phyloP scores from a whole-genome alignment of 2,113 vertebrate genomes.

The Forbesichthys agassizii region DNA sequence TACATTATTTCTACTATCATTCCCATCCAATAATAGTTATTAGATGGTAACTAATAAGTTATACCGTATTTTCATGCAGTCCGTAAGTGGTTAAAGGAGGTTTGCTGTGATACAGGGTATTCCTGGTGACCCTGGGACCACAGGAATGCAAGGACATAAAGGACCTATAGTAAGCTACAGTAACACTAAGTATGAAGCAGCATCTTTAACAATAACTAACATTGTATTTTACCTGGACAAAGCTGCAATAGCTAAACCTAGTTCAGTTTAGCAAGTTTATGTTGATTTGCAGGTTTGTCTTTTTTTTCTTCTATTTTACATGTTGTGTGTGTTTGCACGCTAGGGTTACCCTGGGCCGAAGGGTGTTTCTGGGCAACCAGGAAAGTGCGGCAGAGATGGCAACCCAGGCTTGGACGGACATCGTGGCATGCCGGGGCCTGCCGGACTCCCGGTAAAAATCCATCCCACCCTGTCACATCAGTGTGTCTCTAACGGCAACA shows the following conservation, averaged over 20 bases:
- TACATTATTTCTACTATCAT: no score
- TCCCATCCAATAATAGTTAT: no score
- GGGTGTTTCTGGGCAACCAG: conserved; percentile 71
- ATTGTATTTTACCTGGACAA: no score
- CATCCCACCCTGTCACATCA: neutral
- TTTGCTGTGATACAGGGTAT: conserved; percentile 68
- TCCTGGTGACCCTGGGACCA: conserved; percentile 71
- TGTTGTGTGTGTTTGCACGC: neutral
- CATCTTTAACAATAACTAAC: no score
- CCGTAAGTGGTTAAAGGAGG: neutral
- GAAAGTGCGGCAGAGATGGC: conserved; percentile 71
- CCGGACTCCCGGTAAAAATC: conserved; percentile 75
- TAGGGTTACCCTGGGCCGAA: conserved; percentile 76
- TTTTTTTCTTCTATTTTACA: neutral
- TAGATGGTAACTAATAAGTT: no score
- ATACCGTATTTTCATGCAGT: no score
- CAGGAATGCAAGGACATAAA: conserved; percentile 66
- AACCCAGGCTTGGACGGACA: conserved; percentile 69
- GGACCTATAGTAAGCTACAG: conserved; percentile 72
- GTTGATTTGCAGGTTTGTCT: neutral
- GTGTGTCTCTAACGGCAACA: neutral
- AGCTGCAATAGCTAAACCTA: neutral
- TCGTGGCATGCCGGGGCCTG: conserved; percentile 68
- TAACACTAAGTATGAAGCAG: no score
- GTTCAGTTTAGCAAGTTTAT: neutral